These are phyloP conservation scores for Melanargia galathea DNA, from an alignment of 2,888 invertebrate genomes.

Conservation along the genomic window DNA sequence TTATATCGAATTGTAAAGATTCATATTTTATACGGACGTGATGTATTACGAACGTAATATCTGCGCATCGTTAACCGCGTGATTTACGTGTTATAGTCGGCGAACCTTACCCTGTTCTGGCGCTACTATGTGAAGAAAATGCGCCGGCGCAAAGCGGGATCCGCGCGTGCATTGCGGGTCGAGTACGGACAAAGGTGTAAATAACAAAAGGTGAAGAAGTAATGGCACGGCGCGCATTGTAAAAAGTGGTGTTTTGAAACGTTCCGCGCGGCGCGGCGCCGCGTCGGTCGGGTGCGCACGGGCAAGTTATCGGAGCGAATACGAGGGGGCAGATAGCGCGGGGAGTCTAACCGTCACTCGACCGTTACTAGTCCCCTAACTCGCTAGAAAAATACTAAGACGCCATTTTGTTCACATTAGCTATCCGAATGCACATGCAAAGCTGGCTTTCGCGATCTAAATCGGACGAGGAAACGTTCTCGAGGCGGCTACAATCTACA, in stretches of 20 bases:
- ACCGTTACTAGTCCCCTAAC: slow-evolving; percentile 80
- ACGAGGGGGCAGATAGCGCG: slow-evolving; percentile 81
- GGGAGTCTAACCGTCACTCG: slow-evolving; percentile 80
- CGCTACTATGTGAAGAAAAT: slow-evolving; percentile 46
- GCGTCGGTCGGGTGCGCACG: slow-evolving; percentile 81
- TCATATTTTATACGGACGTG: slow-evolving; percentile 55
- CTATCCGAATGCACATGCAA: slow-evolving; percentile 58
- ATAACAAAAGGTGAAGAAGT: slow-evolving; percentile 55
- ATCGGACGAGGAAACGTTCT: slow-evolving; percentile 63
- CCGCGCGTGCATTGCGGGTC: slow-evolving; percentile 60
- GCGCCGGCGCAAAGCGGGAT: slow-evolving; percentile 45
- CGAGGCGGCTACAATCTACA: slow-evolving; percentile 49
- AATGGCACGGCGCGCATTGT: slow-evolving; percentile 63
- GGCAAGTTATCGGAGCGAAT: slow-evolving; percentile 82
- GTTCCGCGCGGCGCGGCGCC: slow-evolving; percentile 73
- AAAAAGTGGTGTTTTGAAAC: slow-evolving; percentile 71
- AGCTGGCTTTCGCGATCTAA: slow-evolving; percentile 57
- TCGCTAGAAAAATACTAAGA: slow-evolving; percentile 77
- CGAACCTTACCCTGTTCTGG: slow-evolving; percentile 63
- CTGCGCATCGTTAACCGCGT: slow-evolving; percentile 73
- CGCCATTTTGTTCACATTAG: slow-evolving; percentile 67
- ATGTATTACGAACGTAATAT: slow-evolving; percentile 60
- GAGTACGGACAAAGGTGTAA: slow-evolving; percentile 47
- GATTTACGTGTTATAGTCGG: slow-evolving; percentile 64
- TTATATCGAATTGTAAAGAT: slow-evolving; percentile 45